phyloP scores from a whole-genome alignment of 2,888 invertebrate species.

The Eledone cirrhosa region DNA sequence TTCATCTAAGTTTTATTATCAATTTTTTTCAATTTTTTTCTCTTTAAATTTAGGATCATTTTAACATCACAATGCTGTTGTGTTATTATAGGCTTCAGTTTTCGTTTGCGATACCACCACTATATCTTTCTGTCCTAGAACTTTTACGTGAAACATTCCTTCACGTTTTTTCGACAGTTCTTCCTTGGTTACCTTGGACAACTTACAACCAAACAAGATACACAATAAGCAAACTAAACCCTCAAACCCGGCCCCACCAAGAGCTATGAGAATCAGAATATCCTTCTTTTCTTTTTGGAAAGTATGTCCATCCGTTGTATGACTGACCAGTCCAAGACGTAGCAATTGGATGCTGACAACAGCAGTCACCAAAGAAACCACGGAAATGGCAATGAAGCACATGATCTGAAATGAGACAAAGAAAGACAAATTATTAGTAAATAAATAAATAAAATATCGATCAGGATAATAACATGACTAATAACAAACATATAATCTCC shows the following conservation, averaged over 20 bases:
- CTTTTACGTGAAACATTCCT: slow-evolving; percentile 67
- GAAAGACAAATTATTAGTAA: not conserved
- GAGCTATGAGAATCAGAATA: slow-evolving; percentile 62
- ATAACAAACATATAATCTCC: too few relatives aligned
- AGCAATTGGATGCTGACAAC: slow-evolving; percentile 67
- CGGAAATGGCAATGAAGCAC: slow-evolving; percentile 66
- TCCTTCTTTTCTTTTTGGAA: slow-evolving; percentile 66
- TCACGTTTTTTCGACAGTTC: slow-evolving; percentile 63
- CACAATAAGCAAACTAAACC: slow-evolving; percentile 64
- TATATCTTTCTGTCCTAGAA: slow-evolving; percentile 67
- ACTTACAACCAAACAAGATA: slow-evolving; percentile 62
- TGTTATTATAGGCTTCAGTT: slow-evolving; percentile 45
- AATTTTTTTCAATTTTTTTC: not conserved
- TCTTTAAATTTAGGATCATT: not conserved
- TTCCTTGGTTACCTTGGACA: slow-evolving; percentile 65
- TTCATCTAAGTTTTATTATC: not conserved
- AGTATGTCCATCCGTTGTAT: slow-evolving; percentile 66
- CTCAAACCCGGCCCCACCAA: slow-evolving; percentile 62
- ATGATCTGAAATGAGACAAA: slow-evolving; percentile 62
- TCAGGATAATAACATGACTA: not conserved
- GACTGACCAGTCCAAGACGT: slow-evolving; percentile 67
- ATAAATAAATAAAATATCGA: not conserved
- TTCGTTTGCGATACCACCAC: slow-evolving; percentile 61
- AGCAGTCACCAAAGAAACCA: slow-evolving; percentile 66
- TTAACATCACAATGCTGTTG: slow-evolving; percentile 36